Conservation (phyloP, 2,113 vertebrate species). For the Cheirogaleus medius region DNA sequence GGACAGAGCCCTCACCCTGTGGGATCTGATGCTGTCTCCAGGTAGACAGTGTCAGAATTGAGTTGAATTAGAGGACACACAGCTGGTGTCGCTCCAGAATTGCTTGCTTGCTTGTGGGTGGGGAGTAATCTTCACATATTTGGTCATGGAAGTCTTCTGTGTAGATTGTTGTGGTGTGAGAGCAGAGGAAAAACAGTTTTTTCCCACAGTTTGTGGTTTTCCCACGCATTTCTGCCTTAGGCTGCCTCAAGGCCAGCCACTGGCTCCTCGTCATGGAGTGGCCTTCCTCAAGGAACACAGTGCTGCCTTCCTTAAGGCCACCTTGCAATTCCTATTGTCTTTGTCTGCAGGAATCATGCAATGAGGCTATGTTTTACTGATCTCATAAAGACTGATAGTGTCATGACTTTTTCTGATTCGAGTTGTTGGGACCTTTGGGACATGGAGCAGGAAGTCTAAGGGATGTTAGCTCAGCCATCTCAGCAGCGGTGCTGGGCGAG, state of each 20-base stretch:
- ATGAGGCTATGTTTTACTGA: background rate
- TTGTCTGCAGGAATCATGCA: background rate
- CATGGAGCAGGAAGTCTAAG: background rate
- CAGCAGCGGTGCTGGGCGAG: background rate
- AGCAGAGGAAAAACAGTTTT: background rate
- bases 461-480: background rate
- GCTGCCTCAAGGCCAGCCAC: background rate
- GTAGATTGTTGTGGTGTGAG: background rate
- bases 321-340: background rate
- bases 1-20: background rate
- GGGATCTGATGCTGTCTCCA: background rate
- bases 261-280: background rate
- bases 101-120: background rate
- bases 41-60: background rate
- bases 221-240: background rate
- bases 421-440: background rate
- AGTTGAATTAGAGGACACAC: background rate
- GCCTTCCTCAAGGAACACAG: background rate
- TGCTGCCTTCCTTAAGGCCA: background rate
- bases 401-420: constrained; percentile 41
- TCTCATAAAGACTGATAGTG: background rate
- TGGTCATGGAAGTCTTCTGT: background rate
- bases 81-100: background rate
- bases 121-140: background rate
- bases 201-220: background rate